Base-by-base conservation (phyloP, 2,797 vertebrate species). In the Lagocephalus sceleratus region DNA sequence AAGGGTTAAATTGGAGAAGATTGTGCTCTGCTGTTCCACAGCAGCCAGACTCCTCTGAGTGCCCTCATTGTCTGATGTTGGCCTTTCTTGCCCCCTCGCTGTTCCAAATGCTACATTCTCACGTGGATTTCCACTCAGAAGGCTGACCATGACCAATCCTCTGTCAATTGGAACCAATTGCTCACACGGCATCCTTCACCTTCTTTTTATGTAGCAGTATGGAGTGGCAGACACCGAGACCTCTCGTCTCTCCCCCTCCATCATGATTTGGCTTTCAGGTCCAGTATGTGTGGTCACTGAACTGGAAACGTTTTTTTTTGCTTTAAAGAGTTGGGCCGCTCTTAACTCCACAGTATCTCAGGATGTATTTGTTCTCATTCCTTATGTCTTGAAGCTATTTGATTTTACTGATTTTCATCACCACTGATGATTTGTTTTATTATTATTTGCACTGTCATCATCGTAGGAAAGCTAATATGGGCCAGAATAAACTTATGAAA, bases 51-150 rank as follows among this genome's bases (percentile, higher is more conserved):
- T 86, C 81, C 81, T 84, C 75, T 84, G 84, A 86, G 86, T 86
- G 80, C 75, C 74, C 65, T 83, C 74, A 87, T 91, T 87, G 89
- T 90, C 79, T 81, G 73, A 62, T 48, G 63, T 78, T 86, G 84
- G 82, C 84, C 85, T 76, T 78, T 80, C 83, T 74, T 83, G 84
- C 76, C 84, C 84, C 84, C 84, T 88, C 54, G 77, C 86, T 81
- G 85, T 78, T 84, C 78, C 77, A 83, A 85, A 80, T 63, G 73
- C 81, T 72, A 81, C 78, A 85, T 92, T 92, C 90, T 92, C 90
- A 90, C 89, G 86, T 87, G 89, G 89, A 91, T 91, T 92, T 92
- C 79, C 75, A 86, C 85, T 85, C 79, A 60, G 77, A 87, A 88
- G 79, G 80, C 82, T 84, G 85, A 89, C 85, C 83, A 79, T 92